A percentile compares a stretch with the other conserved stretches of the same genome.
Evolutionary conservation across 2,888 invertebrate species (phyloP).

Genomic region (Ochropleura plecta): DNA sequence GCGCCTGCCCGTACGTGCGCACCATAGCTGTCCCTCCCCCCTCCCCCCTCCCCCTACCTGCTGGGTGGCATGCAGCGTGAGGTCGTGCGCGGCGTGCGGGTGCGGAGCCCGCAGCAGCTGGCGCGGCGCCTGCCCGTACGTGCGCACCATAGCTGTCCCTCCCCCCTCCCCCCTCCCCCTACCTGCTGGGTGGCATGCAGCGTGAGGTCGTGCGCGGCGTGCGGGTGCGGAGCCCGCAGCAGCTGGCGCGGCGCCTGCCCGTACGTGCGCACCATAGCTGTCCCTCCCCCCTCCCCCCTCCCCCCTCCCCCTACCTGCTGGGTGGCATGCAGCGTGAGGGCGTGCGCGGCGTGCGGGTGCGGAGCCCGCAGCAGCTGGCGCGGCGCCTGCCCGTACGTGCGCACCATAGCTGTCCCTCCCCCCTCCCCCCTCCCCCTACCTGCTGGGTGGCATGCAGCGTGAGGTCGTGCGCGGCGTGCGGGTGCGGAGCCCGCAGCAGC

Average conservation of each 20-base stretch:
- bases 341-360: slow-evolving; percentile 91
- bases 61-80: no score
- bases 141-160: slow-evolving; percentile 96
- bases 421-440: not conserved
- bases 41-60: no score
- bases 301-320: slow-evolving; percentile 47
- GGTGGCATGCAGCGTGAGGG: slow-evolving; percentile 87
- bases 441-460: slow-evolving; percentile 86
- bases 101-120: no score
- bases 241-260: slow-evolving; percentile 97
- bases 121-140: slow-evolving; percentile 97
- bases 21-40: no score
- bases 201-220: slow-evolving; percentile 80
- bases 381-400: slow-evolving; percentile 97
- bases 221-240: slow-evolving; percentile 94
- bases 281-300: slow-evolving; percentile 92
- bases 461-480: slow-evolving; percentile 85
- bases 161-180: slow-evolving; percentile 77
- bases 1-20: no score
- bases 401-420: slow-evolving; percentile 95
- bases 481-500: slow-evolving; percentile 94
- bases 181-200: slow-evolving; percentile 86
- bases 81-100: no score
- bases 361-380: slow-evolving; percentile 94
- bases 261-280: slow-evolving; percentile 96